Percentiles rank a stretch among this genome's conserved stretches.
Conservation (phyloP, 2,888 invertebrate genomes). For the Philereme transversata region DNA sequence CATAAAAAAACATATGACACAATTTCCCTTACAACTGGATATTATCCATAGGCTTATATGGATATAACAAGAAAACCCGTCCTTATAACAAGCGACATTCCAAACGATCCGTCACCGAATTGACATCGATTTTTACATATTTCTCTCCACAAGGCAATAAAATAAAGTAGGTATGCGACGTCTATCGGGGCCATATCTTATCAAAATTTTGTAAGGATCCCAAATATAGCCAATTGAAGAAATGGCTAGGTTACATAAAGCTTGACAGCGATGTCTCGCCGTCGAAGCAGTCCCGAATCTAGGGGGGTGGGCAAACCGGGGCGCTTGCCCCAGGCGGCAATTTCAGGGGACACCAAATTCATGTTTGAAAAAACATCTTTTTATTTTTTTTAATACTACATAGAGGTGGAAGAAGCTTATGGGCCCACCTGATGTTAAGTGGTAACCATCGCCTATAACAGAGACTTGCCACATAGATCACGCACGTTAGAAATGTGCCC, state of each 20-base stretch:
- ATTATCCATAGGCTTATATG: constrained; percentile 9
- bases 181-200: constrained; percentile 35
- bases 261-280: background rate
- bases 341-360: too few relatives aligned
- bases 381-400: too few relatives aligned
- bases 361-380: too few relatives aligned
- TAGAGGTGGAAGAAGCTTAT: too few relatives aligned
- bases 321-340: too few relatives aligned
- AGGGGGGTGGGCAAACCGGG: too few relatives aligned
- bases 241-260: constrained; percentile 8
- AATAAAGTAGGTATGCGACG: constrained; percentile 35
- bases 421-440: too few relatives aligned
- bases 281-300: too few relatives aligned
- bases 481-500: too few relatives aligned
- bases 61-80: constrained; percentile 18
- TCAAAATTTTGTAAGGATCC: constrained; percentile 37
- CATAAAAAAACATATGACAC: constrained; percentile 17
- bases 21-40: constrained; percentile 11
- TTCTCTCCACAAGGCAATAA: constrained; percentile 33
- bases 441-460: too few relatives aligned
- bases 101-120: constrained; percentile 28
- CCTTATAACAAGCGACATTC: constrained; percentile 25
- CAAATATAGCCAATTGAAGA: constrained; percentile 1
- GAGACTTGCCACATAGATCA: too few relatives aligned
- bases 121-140: constrained; percentile 30